Base-by-base conservation (phyloP, 2,888 invertebrate genomes). In the Phytoseiulus persimilis region DNA sequence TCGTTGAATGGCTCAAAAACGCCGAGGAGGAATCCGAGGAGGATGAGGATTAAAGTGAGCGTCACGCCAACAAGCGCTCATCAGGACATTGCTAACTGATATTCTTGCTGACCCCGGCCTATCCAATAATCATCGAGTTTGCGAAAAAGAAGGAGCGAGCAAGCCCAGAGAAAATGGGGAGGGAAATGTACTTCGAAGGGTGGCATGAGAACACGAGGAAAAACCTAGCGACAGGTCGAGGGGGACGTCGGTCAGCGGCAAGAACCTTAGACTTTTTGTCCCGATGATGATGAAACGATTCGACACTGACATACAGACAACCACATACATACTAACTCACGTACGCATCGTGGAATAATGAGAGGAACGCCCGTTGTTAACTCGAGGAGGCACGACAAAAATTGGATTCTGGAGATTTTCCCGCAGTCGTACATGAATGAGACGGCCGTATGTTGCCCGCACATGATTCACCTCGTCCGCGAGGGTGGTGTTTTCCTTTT, bases 1-100 rank as follows among this genome's bases (percentile, higher is more conserved):
- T 98, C 93, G 95, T 98, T 90, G 98, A 98, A 93, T 98, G 98
- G 98, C 94, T 98, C 91, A 96, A 98, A 93, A 98, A 95, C 93
- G 98, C 98, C 90, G 98, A 98, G 93, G 98, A 98, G 93, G 95
- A 87, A 33, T 33, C 32, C 33, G 45, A 33, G 6, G 87, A 87
- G 5, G 87, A 87, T 23, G 87, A 87, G 32, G 87, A 87, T 65
- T 65, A 65, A 28, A 11, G 23, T 23, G 65, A 65, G 65, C 65
- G 23, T 65, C 23, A 65, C 9, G 2, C 18, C 65, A 39, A 39
- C 39, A 39, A 39, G 9, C 39, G 39, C 39, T 39, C 39, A 39
- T 39, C 11, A 65, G 65, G 23, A 65, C 65, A 65, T 65, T 28
- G 28, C 65, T 28, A 18, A 3, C 28, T 65, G 28, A 14, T 18